Evolutionary conservation across 2,888 invertebrate genomes (phyloP).

Genomic region (Malthinus flaveolus): DNA sequence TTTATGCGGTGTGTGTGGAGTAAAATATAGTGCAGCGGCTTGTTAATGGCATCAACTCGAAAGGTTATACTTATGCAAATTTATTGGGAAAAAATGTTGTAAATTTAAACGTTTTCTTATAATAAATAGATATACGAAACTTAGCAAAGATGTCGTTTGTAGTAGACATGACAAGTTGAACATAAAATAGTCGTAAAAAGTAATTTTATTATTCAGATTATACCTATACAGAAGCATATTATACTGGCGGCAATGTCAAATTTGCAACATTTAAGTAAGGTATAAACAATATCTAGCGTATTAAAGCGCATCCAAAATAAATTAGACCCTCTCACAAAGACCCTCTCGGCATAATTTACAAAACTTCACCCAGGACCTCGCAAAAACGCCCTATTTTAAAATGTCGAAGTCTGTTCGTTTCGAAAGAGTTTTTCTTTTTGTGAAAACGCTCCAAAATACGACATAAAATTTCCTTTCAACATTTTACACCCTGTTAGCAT

Average conservation of each 20-base stretch:
- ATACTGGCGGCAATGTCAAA: slow-evolving; percentile 6
- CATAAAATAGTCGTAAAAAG: slow-evolving; percentile 51
- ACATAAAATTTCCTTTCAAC: no score
- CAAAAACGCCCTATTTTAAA: no score
- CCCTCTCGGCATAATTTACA: no score
- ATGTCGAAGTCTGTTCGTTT: no score
- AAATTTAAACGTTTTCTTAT: slow-evolving; percentile 23
- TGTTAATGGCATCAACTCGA: background rate
- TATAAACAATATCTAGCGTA: no score
- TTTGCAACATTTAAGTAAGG: slow-evolving; percentile 2
- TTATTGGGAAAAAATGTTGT: slow-evolving; percentile 17
- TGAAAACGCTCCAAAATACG: no score
- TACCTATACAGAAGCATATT: slow-evolving; percentile 18
- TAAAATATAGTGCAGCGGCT: background rate
- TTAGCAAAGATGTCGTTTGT: slow-evolving; percentile 44
- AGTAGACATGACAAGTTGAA: slow-evolving; percentile 50
- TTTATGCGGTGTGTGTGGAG: background rate
- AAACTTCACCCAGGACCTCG: no score
- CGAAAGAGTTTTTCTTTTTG: no score
- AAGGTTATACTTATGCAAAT: background rate
- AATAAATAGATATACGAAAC: slow-evolving; percentile 12
- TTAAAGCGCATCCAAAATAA: no score
- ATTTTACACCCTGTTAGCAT: no score
- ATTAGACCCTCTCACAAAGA: no score
- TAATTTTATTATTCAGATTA: slow-evolving; percentile 51